phyloP scores from a whole-genome alignment of 2,113 vertebrate species.

The Myiagra hebetior region DNA sequence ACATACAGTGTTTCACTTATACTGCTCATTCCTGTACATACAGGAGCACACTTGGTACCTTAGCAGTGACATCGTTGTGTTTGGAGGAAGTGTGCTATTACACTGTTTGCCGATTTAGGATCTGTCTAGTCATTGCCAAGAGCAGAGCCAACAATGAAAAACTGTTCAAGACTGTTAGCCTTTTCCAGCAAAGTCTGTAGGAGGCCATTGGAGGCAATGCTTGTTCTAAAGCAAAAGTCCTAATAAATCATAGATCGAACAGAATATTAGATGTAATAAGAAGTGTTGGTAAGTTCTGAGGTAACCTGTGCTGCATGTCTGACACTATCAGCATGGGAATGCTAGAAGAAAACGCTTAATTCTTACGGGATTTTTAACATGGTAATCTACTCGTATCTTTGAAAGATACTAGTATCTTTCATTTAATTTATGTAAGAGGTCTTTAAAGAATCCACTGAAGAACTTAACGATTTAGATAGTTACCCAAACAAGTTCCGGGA shows the following conservation, averaged over 20 bases:
- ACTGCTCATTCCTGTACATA: background rate
- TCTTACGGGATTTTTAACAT: rapidly evolving
- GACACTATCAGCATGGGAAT: background rate
- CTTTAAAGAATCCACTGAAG: background rate
- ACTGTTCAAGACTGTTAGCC: background rate
- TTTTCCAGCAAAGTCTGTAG: background rate
- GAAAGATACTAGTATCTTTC: background rate
- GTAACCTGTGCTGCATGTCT: background rate
- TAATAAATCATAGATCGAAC: background rate
- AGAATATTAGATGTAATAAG: background rate
- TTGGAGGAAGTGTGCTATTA: background rate
- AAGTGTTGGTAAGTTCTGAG: background rate
- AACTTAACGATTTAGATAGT: background rate
- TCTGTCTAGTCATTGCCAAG: background rate
- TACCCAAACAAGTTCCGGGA: background rate
- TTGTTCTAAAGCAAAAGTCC: background rate
- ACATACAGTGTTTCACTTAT: background rate
- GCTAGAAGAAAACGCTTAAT: background rate
- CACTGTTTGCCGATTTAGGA: background rate
- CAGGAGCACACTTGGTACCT: background rate
- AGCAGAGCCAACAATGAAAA: background rate
- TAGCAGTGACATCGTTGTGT: background rate
- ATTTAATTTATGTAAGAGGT: background rate
- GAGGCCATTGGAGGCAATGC: background rate
- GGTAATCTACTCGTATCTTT: background rate